Percentiles rank a stretch among this genome's conserved stretches.
These are phyloP conservation scores for Aurelia aurita complex sp. Pacific DNA, from an alignment of 30 jellyfish, hydroid and myxozoan species.

Conservation along the genomic window DNA sequence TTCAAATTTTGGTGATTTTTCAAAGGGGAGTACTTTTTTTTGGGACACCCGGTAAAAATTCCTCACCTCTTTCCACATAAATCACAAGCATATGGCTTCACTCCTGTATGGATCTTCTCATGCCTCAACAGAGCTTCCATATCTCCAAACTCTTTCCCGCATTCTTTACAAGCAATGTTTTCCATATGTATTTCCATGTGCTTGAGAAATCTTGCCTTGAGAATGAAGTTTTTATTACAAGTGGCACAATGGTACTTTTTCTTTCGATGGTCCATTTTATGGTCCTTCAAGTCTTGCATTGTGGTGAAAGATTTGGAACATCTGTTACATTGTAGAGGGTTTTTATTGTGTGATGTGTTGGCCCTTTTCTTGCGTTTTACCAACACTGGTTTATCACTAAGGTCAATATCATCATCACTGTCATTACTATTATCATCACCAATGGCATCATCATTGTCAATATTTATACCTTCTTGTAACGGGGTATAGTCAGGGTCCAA, in stretches of 20 bases:
- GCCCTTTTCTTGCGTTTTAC: not conserved
- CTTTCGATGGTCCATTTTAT: not conserved
- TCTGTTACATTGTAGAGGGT: not conserved
- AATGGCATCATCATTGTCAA: not conserved
- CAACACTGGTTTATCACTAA: not conserved
- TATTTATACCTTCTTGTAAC: not conserved
- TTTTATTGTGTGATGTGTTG: not conserved
- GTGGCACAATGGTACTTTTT: not conserved
- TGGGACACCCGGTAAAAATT: too few species aligned
- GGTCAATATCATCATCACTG: not conserved
- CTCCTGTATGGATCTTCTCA: not conserved
- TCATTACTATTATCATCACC: not conserved
- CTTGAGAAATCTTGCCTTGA: not conserved
- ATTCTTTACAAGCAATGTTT: not conserved
- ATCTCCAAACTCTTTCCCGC: not conserved
- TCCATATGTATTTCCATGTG: not conserved
- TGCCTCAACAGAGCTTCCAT: constrained; percentile 4
- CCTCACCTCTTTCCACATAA: constrained; percentile 1
- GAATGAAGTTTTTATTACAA: not conserved
- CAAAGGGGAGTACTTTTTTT: too few species aligned
- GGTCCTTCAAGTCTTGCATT: not conserved
- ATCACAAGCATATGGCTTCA: not conserved
- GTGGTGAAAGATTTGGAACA: not conserved
- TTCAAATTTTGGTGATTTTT: too few species aligned
- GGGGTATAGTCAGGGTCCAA: too few species aligned